Evolutionary conservation across 1,140 invertebrate species (phyloP).

Genomic region (Bombus waltoni): DNA sequence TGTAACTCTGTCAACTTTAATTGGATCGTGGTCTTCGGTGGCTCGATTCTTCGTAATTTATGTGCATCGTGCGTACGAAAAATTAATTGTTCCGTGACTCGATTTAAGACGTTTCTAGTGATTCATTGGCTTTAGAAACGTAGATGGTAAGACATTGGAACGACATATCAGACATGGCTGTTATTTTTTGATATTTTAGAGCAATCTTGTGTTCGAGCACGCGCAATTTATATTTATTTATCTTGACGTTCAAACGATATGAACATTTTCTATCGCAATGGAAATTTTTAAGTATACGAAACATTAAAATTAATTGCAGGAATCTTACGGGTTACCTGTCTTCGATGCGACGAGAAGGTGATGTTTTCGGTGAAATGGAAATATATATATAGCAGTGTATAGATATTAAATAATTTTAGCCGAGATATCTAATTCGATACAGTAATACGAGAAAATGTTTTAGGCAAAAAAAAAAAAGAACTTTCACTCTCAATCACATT

Average conservation of each 20-base stretch:
- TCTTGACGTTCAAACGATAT: background rate
- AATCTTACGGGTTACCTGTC: background rate
- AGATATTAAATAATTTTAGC: too few species aligned
- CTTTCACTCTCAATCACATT: background rate
- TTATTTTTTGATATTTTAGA: background rate
- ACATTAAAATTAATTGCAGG: background rate
- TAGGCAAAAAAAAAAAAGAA: too few species aligned
- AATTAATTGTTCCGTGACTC: background rate
- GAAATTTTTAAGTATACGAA: background rate
- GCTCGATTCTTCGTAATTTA: slow-evolving; percentile 28
- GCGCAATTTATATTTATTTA: too few species aligned
- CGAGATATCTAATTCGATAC: background rate
- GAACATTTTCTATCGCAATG: background rate
- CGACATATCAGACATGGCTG: background rate
- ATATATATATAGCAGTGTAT: too few species aligned
- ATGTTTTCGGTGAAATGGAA: too few species aligned
- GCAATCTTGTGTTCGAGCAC: background rate
- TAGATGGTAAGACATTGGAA: background rate
- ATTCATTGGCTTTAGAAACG: background rate
- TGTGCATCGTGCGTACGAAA: background rate
- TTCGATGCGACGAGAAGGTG: too few species aligned
- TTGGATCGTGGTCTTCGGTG: slow-evolving; percentile 6
- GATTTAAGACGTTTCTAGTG: background rate
- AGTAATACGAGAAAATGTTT: background rate
- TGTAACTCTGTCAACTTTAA: slow-evolving; percentile 44